Evolutionary conservation across 2,888 invertebrate genomes (phyloP), one percentile per base, ranked within the genome.

Genomic region (Heterodera filipjevi): DNA sequence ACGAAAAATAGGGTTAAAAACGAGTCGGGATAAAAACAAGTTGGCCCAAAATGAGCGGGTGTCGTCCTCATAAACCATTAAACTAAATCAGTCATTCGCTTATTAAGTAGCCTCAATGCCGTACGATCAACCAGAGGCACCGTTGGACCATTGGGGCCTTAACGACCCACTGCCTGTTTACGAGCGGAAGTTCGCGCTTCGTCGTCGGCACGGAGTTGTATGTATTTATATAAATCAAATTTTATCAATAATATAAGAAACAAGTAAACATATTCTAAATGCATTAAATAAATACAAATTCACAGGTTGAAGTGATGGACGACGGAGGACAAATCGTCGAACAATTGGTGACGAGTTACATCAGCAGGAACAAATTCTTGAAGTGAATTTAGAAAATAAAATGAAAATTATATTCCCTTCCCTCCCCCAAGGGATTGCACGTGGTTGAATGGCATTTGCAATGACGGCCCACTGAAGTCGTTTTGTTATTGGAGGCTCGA

Each of bases 401-500:
- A 10, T 33, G 33, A 10, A 33, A 14, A 5, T 73, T 30, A 39
- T 44, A 44, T 44, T 44, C 8, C n/a, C n/a, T 73, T 39, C 33
- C 53, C 39, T 39, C 59, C 59, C n/a, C 12, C 1, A n/a, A 75
- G 75, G 44, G 89, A 89, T 79, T 85, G 85, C n/a, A 84, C 86
- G 66, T 84, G 83, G 70, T 79, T 89, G 76, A 85, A 85, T 0
- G 76, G 78, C 79, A 95, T 99, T 94, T 98, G 98, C 84, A 95
- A 96, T 70, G 96, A 99, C 91, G 99, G 98, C 79, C 98, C 98
- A 44, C 91, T 99, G 82, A 99, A 99, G 91, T 96, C 97, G 0
- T 99, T 98, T 91, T 96, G 97, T 90, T 99, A 94, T 91, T 94
- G 97, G n/a, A 94, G 98, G 30, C 92, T 99, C 83, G 94, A 94